A percentile compares a stretch with the other conserved stretches of the same genome.
These are phyloP conservation scores for Acropora yongei DNA, from an alignment of 64 coral and sea anemone species.

Conservation along the genomic window DNA sequence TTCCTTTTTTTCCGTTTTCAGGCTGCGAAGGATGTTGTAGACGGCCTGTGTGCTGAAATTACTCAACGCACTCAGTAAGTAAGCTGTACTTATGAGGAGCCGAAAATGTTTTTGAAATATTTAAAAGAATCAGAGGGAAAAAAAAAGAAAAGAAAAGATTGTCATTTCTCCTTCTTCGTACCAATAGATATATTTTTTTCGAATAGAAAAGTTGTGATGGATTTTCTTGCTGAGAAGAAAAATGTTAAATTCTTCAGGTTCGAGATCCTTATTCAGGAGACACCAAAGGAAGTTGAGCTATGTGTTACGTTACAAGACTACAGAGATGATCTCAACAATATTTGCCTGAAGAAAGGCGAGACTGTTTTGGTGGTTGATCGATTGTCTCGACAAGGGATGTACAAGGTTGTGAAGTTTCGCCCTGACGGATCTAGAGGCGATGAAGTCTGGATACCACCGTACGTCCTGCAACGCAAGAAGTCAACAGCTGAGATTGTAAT, in stretches of 20 bases:
- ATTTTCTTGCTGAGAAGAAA: too few species aligned
- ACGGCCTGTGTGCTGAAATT: constrained; percentile 70
- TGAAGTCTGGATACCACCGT: constrained; percentile 87
- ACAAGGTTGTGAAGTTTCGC: constrained; percentile 80
- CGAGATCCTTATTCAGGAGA: constrained; percentile 66
- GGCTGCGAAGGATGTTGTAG: constrained; percentile 63
- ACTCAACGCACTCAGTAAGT: constrained; percentile 71
- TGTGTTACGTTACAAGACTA: constrained; percentile 84
- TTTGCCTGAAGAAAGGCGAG: constrained; percentile 77
- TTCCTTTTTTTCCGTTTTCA: constrained; percentile 1
- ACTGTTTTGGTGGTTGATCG: constrained; percentile 82
- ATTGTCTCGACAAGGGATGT: constrained; percentile 79
- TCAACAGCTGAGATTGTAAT: constrained; percentile 78
- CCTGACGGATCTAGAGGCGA: constrained; percentile 83
- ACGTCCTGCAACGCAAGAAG: constrained; percentile 65
- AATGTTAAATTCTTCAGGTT: constrained; percentile 47
- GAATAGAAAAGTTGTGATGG: too few species aligned
- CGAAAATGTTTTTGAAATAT: too few species aligned
- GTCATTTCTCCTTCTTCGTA: too few species aligned
- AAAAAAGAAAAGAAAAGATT: too few species aligned
- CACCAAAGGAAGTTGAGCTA: constrained; percentile 80
- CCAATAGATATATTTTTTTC: too few species aligned
- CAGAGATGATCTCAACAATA: constrained; percentile 78
- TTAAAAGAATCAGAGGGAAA: too few species aligned
- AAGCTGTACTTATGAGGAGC: background rate